Evolutionary conservation across 2,113 vertebrate genomes (phyloP), one percentile per base, ranked within the genome.

Genomic region (Vanacampus margaritifer): DNA sequence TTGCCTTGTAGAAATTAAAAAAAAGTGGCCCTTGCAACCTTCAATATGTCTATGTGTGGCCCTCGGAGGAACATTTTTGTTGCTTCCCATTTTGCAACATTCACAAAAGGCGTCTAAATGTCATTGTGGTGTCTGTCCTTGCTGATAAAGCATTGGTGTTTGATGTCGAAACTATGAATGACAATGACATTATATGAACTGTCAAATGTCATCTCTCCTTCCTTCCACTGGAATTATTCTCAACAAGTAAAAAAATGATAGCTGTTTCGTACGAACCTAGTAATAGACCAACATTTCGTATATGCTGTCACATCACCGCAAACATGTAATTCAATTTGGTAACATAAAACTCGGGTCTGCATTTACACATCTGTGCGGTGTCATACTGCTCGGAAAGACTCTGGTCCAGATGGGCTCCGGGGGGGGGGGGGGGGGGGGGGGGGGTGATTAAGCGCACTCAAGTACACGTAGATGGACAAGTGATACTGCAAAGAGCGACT

Each of bases 401-500:
- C 61, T 77, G 46, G 69, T 84, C 73, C 75, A 83, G 68, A 83
- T 77, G 69, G 74, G 66, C 64, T 74, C 76, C 75, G 61, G 58
- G 63, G 80, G 79, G 78, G 84, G 61, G 58, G 63, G 80, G 79
- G 78, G 84, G 61, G 58, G 63, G 80, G 79, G 78, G 84, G 61
- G 58, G 63, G 80, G 79, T 76, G 84, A 78, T 84, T 74, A 81
- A 81, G 66, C 69, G 73, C 63, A 74, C 78, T 89, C 69, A 83
- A 78, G 78, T 72, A 76, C 68, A 75, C 73, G 69, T 57, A 79
- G 19, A 84, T 79, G 41, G 85, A 80, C 75, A 86, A 80, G 70
- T 75, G 81, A 86, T 87, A 83, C 83, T 83, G 73, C 67, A 64
- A 75, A 75, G 78, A 79, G 64, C 67, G 73, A 76, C 58, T 82